Evolutionary conservation across 2,797 vertebrate genomes (phyloP).

Genomic region (Pangasius mekongensis): DNA sequence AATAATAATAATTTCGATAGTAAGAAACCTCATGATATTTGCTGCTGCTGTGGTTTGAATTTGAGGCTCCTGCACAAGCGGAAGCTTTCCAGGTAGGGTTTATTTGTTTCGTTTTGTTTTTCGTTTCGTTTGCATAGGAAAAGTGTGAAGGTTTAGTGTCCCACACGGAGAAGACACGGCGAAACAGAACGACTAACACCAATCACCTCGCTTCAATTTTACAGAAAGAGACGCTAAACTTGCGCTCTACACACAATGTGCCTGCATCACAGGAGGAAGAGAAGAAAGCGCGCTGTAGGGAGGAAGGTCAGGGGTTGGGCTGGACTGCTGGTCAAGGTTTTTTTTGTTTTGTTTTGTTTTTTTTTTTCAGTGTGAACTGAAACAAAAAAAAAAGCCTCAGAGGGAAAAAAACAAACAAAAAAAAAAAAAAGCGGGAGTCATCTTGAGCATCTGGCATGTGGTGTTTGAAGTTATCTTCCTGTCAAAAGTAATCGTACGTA

Average conservation of each 20-base stretch:
- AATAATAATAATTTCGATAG: conserved; percentile 10
- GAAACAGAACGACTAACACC: conserved; percentile 6
- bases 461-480: background rate
- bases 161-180: conserved; percentile 13
- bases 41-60: conserved; percentile 48
- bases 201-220: conserved; percentile 65
- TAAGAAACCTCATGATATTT: conserved; percentile 51
- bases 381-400: background rate
- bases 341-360: no score
- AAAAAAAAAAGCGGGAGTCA: background rate
- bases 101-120: conserved; percentile 64
- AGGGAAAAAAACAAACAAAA: background rate
- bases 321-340: background rate
- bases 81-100: conserved; percentile 66
- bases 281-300: background rate
- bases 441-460: background rate
- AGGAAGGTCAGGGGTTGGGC: background rate
- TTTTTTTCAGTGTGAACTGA: background rate
- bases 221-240: conserved; percentile 53
- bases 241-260: background rate
- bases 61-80: conserved; percentile 52
- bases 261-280: background rate
- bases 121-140: conserved; percentile 72
- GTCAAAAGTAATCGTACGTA: background rate
- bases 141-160: conserved; percentile 60